Evolutionary conservation across 2,113 vertebrate species (phyloP), one percentile per base, ranked within the genome.

Genomic region (Candoia aspera): DNA sequence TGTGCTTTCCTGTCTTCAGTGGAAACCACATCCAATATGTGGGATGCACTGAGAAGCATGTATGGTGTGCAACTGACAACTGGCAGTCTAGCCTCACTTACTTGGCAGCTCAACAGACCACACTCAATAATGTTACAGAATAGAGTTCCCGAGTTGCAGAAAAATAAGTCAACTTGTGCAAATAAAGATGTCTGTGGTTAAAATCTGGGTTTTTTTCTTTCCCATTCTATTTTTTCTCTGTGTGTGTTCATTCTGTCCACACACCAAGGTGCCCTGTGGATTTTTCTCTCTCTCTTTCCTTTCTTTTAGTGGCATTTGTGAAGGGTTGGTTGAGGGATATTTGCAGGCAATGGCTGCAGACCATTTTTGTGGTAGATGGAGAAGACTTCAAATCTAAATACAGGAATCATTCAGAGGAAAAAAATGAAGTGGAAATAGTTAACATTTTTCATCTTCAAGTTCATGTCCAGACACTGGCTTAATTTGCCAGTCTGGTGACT

Each of bases 331-430:
- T n/a, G 57, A 33, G 1, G 42, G 19, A 12, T 87, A 58, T 85
- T 24, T 58, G n/a, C 54, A 90, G 17, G 73, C 46, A 46, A 84
- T 84, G 57, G 42, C 26, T 15, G 21, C n/a, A 86, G 12, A 73
- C 53, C n/a, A 13, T 91, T 53, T 68, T 15, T 37, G 49, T 12
- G 60, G 73, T 54, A 58, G 54, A 24, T 60, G 23, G 4, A 87
- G 86, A 11, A 64, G 10, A 8, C 58, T 86, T 91, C 0, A 2
- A 95, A 86, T 87, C 73, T 84, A 93, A 93, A 93, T 95, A 94
- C 93, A 93, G 94, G 93, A 8, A 90, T 91, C 21, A 88, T 92
- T 83, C 84, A 9, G 68, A 62, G 86, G 57, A 90, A 42, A 94
- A 46, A 90, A 0, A 55, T 33, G 49, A 84, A 93, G 87, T 24